Evolutionary conservation across 1,140 invertebrate species (phyloP), one percentile per base, ranked within the genome.

Genomic region (Heliconius nattereri): DNA sequence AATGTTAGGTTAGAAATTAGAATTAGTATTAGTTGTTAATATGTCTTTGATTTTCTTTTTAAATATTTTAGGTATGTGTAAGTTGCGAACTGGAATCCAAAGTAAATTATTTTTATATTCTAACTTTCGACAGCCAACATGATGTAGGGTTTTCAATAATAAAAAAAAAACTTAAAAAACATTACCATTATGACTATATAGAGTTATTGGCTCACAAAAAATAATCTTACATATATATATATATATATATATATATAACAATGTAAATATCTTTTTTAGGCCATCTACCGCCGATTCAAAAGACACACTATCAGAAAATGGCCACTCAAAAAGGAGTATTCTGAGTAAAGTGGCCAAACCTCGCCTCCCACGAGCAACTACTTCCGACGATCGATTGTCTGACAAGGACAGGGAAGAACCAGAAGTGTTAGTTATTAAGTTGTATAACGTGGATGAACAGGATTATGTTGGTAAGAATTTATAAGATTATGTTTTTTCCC

Each of bases 361-460:
- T 0, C 89, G 90, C 0, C 71, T 91, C 5, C 87, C 90, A 2
- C 86, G 91, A 13, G 85, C 86, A 71, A 83, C 84, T n/a, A 86
- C 89, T 66, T 85, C 73, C 1, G 91, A 92, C 5, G 90, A 92
- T 9, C 86, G 83, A 60, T 80, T 19, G 72, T 80, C 35, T 81
- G 0, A 45, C 81, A 3, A 23, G 26, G 88, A 90, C 52, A 84
- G 79, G 2, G 87, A 87, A 0, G 92, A 93, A 32, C 83, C 83
- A 0, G 92, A 94, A 72, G 94, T 95, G 80, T 84, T 92, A n/a
- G 83, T 95, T 37, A 94, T 95, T 19, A 93, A 93, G 84, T 83
- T 95, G 76, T 86, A 91, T 7, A 90, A 86, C 45, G 86, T 90
- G 13, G 89, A 90, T 29, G 91, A 94, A 49, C 86, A 93, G 81